Evolutionary conservation across 2,797 vertebrate species (phyloP), one percentile per base, ranked within the genome.

Genomic region (Sarcophilus harrisii): DNA sequence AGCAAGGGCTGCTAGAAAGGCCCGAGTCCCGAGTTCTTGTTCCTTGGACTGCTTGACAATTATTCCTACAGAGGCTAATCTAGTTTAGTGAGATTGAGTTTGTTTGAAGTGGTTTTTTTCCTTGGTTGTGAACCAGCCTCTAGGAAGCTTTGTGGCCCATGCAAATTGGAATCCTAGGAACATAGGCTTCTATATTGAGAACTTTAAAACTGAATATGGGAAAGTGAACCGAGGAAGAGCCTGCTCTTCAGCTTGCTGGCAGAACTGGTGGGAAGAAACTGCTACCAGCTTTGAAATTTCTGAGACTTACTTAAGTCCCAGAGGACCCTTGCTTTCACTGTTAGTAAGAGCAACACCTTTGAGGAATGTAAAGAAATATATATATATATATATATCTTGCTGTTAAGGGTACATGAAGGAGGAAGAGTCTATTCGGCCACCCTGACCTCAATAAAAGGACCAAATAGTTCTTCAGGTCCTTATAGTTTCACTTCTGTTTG

Each of bases 161-260:
- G 14, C 45, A 62, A 93, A 93, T 95, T 45, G 38, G 91, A n/a
- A 94, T 16, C 45, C 14, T 91, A 30, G 57, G 90, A 92, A 30
- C 38, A 89, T 49, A 89, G 28, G 0, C 14, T 90, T 89, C 5
- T 93, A 73, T 45, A 3, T 91, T 10, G 6, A 55, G 54, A 28
- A 87, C 73, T 57, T 29, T 13, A 57, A 87, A 94, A 49, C 38
- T 27, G 21, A 49, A 45, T 92, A 62, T 49, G 57, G 81, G 57
- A 45, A 81, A 30, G n/a, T 62, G 58, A 92, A 9, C 90, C 18
- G 29, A 92, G 91, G 57, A 59, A 93, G 62, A 59, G 52, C 89
- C 54, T 93, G 3, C 30, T 54, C 32, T 52, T 30, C 0, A 21
- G 90, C 66, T 62, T 73, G n/a, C 8, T 32, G 8, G 5, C 28